Percentiles rank a stretch among this genome's conserved stretches.
These are phyloP conservation scores for Pollachius pollachius DNA, from an alignment of 2,113 vertebrate species.

Conservation along the genomic window DNA sequence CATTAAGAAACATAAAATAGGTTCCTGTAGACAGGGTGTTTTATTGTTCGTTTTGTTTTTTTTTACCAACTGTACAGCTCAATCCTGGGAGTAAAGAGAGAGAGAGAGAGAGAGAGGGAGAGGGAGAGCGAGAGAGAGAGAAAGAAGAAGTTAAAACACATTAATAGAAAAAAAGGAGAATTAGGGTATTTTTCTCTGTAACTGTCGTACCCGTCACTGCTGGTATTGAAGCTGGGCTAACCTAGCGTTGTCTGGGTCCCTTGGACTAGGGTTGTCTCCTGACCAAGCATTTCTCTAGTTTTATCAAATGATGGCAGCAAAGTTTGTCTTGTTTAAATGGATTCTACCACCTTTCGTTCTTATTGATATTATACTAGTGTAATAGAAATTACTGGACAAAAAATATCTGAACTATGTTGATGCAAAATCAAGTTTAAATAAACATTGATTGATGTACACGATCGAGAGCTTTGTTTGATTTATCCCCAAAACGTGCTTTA, in stretches of 20 bases:
- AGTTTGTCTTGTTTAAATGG: slow-evolving; percentile 75
- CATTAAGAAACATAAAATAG: slow-evolving; percentile 32
- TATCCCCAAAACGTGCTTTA: background rate
- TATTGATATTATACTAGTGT: slow-evolving; percentile 78
- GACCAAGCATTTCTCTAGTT: slow-evolving; percentile 57
- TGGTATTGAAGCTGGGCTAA: slow-evolving; percentile 73
- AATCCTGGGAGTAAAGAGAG: slow-evolving; percentile 55
- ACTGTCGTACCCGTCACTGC: slow-evolving; percentile 81
- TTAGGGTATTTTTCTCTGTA: slow-evolving; percentile 70
- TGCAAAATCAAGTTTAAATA: slow-evolving; percentile 78
- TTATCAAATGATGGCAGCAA: slow-evolving; percentile 69
- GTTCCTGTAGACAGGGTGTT: slow-evolving; percentile 75
- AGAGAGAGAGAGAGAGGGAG: slow-evolving; percentile 24
- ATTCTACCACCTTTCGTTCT: slow-evolving; percentile 77
- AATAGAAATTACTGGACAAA: slow-evolving; percentile 73
- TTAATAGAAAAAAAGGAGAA: slow-evolving; percentile 39
- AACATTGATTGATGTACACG: slow-evolving; percentile 80
- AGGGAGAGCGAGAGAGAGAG: slow-evolving; percentile 23
- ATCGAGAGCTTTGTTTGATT: slow-evolving; percentile 19
- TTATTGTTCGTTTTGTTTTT: slow-evolving; percentile 78
- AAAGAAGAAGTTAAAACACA: slow-evolving; percentile 35
- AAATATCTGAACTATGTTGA: slow-evolving; percentile 75
- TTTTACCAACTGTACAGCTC: slow-evolving; percentile 76
- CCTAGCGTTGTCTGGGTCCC: slow-evolving; percentile 72
- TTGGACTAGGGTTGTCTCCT: slow-evolving; percentile 69